phyloP scores from a whole-genome alignment of 2,113 vertebrate genomes.

The Notothenia rossii region DNA sequence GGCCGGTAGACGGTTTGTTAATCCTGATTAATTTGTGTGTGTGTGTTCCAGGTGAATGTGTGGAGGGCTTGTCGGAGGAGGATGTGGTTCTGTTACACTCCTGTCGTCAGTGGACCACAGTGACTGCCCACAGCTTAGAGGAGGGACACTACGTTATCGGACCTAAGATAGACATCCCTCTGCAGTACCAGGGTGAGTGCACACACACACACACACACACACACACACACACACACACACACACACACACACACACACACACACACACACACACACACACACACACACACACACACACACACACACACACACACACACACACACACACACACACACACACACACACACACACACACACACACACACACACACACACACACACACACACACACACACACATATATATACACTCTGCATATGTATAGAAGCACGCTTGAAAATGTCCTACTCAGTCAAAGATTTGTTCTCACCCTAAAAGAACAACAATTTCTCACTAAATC shows the following conservation, averaged over 20 bases:
- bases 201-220: constrained; percentile 8
- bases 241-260: not conserved
- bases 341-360: not conserved
- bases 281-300: not conserved
- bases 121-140: constrained; percentile 96
- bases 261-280: not conserved
- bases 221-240: not conserved
- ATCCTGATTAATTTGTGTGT: constrained; percentile 27
- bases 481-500: not conserved
- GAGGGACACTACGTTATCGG: constrained; percentile 98
- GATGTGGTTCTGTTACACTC: constrained; percentile 95
- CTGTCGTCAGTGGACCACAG: constrained; percentile 97
- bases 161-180: constrained; percentile 97
- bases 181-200: constrained; percentile 94
- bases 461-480: not conserved
- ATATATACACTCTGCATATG: constrained; percentile 10
- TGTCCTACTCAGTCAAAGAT: not conserved
- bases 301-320: constrained; percentile 1
- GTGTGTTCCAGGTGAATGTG: constrained; percentile 87
- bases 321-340: constrained; percentile 4
- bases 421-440: not conserved
- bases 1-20: not conserved
- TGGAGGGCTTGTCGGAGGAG: constrained; percentile 93
- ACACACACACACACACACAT: not conserved
- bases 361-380: constrained; percentile 1